A percentile compares a stretch with the other conserved stretches of the same genome.
Evolutionary conservation across 92 coral and sea anemone genomes (phyloP).

Genomic region (Siderastrea radians): DNA sequence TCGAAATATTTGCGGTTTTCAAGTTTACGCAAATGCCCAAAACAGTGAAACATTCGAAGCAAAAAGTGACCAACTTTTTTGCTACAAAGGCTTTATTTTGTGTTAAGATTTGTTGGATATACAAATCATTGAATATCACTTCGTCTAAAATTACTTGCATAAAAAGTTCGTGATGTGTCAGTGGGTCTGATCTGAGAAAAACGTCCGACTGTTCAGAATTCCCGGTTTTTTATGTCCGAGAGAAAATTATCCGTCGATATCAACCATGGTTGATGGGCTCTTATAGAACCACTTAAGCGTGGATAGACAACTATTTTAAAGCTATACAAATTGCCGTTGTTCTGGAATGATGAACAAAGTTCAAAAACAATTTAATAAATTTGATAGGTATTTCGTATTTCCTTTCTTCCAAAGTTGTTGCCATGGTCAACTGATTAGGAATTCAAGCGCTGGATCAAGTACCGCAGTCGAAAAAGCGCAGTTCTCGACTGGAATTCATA

Average conservation of each 20-base stretch:
- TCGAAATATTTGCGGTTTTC: no score
- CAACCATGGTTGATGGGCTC: background rate
- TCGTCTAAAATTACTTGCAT: no score
- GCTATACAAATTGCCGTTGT: background rate
- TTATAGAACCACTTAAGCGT: background rate
- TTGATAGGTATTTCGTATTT: background rate
- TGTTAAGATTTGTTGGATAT: no score
- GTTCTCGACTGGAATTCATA: background rate
- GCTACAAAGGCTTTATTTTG: no score
- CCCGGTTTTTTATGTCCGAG: no score
- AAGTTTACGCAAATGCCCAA: no score
- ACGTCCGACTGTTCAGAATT: no score
- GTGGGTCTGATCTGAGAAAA: no score
- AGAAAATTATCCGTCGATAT: background rate
- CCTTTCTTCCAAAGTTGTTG: background rate
- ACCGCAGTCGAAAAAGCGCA: background rate
- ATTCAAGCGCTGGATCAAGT: background rate
- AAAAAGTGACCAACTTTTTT: no score
- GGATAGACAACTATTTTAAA: background rate
- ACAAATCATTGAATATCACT: no score
- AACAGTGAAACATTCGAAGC: no score
- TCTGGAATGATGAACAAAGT: background rate
- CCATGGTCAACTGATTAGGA: background rate
- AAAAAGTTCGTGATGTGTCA: no score
- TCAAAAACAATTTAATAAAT: background rate